These are phyloP conservation scores for Dynastes grantii DNA, from an alignment of 2,888 invertebrate species.

Conservation along the genomic window DNA sequence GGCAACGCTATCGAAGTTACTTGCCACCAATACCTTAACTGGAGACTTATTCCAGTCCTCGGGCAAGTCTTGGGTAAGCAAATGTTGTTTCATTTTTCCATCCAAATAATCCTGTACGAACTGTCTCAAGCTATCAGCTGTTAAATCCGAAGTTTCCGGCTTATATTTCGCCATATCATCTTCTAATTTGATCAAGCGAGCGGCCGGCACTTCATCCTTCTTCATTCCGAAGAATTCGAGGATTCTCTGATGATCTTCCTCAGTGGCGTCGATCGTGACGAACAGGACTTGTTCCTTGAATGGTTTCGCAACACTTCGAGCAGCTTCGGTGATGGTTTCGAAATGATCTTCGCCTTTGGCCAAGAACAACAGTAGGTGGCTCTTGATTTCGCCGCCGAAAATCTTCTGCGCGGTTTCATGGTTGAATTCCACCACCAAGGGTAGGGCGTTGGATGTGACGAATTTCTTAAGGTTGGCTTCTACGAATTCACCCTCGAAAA, in stretches of 20 bases:
- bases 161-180: slow-evolving; percentile 99
- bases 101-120: slow-evolving; percentile 94
- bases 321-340: slow-evolving; percentile 83
- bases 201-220: slow-evolving; percentile 92
- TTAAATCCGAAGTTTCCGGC: slow-evolving; percentile 83
- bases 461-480: slow-evolving; percentile 84
- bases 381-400: slow-evolving; percentile 98
- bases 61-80: slow-evolving; percentile 94
- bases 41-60: slow-evolving; percentile 97
- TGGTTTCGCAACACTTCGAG: slow-evolving; percentile 88
- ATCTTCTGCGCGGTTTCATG: slow-evolving; percentile 98
- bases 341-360: slow-evolving; percentile 91
- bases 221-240: slow-evolving; percentile 99
- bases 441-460: slow-evolving; percentile 88
- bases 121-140: slow-evolving; percentile 78
- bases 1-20: slow-evolving; percentile 96
- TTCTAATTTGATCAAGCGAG: slow-evolving; percentile 94
- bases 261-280: slow-evolving; percentile 95
- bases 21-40: slow-evolving; percentile 94
- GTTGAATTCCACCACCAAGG: slow-evolving; percentile 95
- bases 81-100: slow-evolving; percentile 95
- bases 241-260: slow-evolving; percentile 96
- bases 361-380: slow-evolving; percentile 95
- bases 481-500: slow-evolving; percentile 81
- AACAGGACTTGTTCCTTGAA: slow-evolving; percentile 95